Conservation (phyloP, 2,113 vertebrate species). For the Callorhinus ursinus region DNA sequence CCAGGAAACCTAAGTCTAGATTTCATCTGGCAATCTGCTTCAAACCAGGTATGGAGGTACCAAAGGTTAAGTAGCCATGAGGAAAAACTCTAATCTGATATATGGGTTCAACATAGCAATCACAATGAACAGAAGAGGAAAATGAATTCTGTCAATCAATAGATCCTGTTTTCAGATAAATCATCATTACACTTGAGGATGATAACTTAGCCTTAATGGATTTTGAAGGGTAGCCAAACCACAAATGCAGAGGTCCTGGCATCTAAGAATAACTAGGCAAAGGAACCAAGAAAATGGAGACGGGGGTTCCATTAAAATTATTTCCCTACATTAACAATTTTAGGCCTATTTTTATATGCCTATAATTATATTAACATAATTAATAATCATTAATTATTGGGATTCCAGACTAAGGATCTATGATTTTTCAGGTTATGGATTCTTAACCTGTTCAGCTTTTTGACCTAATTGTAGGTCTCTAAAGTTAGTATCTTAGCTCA, state of each 20-base stretch:
- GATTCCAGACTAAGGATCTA: neutral
- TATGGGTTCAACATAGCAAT: neutral
- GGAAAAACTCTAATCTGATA: neutral
- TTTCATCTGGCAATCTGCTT: neutral
- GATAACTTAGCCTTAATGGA: neutral
- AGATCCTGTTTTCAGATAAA: neutral
- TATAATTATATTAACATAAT: no score
- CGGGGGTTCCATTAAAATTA: neutral
- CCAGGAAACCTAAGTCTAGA: neutral
- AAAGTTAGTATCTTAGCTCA: constrained; percentile 33
- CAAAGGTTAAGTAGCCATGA: neutral
- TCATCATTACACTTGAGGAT: neutral
- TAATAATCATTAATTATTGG: neutral
- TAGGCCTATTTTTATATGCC: neutral
- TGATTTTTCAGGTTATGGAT: constrained; percentile 4
- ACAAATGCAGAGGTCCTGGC: neutral
- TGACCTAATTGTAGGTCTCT: constrained; percentile 33
- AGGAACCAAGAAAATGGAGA: neutral
- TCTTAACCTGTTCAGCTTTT: constrained; percentile 26
- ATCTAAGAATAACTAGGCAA: neutral
- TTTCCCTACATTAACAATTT: neutral
- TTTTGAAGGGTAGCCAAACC: neutral
- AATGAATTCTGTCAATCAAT: neutral
- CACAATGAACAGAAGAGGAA: neutral
- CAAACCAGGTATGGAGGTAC: neutral